phyloP scores from a whole-genome alignment of 37 sponge, comb jelly and placozoan species.

The Diacarnus erythraeanus region DNA sequence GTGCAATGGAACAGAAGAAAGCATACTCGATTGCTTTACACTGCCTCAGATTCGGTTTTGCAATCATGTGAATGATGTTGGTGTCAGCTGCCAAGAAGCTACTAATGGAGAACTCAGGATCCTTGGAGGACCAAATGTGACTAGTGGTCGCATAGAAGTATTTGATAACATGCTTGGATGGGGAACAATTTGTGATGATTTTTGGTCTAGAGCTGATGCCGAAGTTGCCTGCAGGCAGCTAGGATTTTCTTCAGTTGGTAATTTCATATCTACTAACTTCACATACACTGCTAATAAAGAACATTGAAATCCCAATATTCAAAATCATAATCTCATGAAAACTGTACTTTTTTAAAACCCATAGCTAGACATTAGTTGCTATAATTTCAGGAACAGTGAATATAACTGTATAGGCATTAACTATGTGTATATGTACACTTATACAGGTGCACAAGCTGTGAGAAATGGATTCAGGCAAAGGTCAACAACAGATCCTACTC shows the following conservation, averaged over 20 bases:
- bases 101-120: not conserved
- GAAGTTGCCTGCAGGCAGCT: not conserved
- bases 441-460: not conserved
- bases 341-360: no score
- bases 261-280: no score
- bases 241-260: not conserved
- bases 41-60: not conserved
- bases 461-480: not conserved
- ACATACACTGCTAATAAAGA: no score
- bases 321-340: no score
- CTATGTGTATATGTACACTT: not conserved
- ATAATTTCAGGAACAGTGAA: no score
- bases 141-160: not conserved
- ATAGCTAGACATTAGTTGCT: no score
- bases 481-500: not conserved
- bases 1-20: not conserved
- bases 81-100: not conserved
- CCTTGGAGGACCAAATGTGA: not conserved
- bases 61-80: not conserved
- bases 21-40: not conserved
- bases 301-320: no score
- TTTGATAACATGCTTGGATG: not conserved
- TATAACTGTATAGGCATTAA: no score
- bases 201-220: not conserved
- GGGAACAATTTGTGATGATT: constrained; percentile 7